Base-by-base conservation (phyloP, 37 sponge, comb jelly and placozoan genomes). In the Spongilla lacustris region DNA sequence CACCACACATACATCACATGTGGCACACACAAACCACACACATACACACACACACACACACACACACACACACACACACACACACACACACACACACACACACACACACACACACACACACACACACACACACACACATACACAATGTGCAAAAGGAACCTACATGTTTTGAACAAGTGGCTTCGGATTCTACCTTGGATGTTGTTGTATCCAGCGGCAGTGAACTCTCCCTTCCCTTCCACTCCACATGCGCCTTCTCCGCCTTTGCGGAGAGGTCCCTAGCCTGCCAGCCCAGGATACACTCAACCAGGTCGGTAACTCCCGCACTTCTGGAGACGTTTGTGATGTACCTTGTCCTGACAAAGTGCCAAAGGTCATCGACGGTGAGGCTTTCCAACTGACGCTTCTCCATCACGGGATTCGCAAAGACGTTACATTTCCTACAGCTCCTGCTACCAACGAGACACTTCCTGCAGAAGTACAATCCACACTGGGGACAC, bases 261-360 rank as follows among this genome's bases (percentile, higher is more conserved):
- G 90, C 85, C 31, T 50, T 73, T 32, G 79, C 68, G 2, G 69
- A 29, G 21, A 90, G 69, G 21, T 28, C 71, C 48, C 81, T 85
- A 4, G 86, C 90, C 68, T 90, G 90, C 23, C 69, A 67, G 1
- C 37, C 68, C 23, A 90, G 41, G 26, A 90, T 85, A 24, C 78
- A 70, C 30, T 80, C 86, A 5, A 90, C 37, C 27, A 90, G 69
- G 41, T 75, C 46, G 0, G 36, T 36, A 1, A 75, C 48, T 10
- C 14, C 26, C 26, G 50, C 75, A 46, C 68, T 75, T 26, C 46
- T 27, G 19, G 90, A 75, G 8, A 58, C 22, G 0, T 27, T 22
- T 1, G 19, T 58, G 11, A 89, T 58, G 17, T 26, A 17, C 13
- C 50, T 70, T 26, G 19, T 30, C n/a, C 26, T 29, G 8, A 75